Evolutionary conservation across 2,113 vertebrate species (phyloP).

Genomic region (Micronycteris hirsuta): DNA sequence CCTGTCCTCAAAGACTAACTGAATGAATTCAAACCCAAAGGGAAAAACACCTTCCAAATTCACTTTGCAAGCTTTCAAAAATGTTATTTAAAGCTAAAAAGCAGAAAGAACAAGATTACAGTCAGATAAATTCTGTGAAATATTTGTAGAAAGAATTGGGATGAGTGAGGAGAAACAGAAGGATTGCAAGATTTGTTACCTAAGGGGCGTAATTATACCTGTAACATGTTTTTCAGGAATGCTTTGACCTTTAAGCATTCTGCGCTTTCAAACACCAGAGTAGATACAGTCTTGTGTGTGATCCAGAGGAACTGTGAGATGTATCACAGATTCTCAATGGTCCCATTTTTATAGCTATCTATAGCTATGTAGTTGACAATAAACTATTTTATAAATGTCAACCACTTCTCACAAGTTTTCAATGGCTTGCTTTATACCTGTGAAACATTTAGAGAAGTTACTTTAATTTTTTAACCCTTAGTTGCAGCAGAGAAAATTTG

Average conservation of each 20-base stretch:
- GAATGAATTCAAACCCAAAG: not conserved
- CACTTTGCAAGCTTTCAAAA: not conserved
- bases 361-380: conserved; percentile 27
- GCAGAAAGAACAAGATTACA: not conserved
- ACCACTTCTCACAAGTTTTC: conserved; percentile 22
- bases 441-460: not conserved
- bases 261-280: not conserved
- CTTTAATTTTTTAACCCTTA: conserved; percentile 3
- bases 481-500: not conserved
- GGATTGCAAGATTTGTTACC: not conserved
- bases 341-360: conserved; percentile 49
- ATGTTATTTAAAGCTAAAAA: not conserved
- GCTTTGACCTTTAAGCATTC: not conserved
- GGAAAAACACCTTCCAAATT: not conserved
- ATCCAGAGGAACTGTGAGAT: conserved; percentile 6
- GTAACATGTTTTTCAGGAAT: not conserved
- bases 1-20: not conserved
- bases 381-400: conserved; percentile 51
- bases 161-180: not conserved
- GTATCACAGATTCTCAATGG: conserved; percentile 21
- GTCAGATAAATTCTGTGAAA: not conserved
- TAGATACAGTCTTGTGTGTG: not conserved
- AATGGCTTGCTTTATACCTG: conserved; percentile 34
- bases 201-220: not conserved
- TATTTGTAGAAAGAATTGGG: not conserved